Percentiles rank a stretch among this genome's conserved stretches.
These are phyloP conservation scores for Tyrophagus putrescentiae DNA, from an alignment of 1,140 invertebrate species.

Conservation along the genomic window DNA sequence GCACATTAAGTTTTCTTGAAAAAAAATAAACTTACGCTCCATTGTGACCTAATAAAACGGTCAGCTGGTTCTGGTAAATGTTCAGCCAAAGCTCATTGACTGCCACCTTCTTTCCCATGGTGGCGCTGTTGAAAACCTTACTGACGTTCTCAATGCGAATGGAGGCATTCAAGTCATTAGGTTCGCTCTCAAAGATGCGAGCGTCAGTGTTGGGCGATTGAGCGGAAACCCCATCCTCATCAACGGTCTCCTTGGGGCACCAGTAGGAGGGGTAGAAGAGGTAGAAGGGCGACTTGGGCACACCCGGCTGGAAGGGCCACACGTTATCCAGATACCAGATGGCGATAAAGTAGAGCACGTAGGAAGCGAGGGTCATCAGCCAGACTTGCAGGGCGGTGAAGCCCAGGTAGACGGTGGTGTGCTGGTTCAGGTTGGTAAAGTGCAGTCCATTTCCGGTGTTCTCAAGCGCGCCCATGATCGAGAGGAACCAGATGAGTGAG, in stretches of 20 bases:
- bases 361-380: constrained; percentile 23
- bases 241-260: constrained; percentile 29
- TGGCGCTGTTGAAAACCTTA: constrained; percentile 42
- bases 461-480: background rate
- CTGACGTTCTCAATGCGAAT: constrained; percentile 40
- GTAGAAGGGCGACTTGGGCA: constrained; percentile 40
- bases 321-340: constrained; percentile 32
- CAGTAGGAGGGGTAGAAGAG: constrained; percentile 39
- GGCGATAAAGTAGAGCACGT: constrained; percentile 22
- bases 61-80: constrained; percentile 46
- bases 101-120: constrained; percentile 40
- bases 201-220: background rate
- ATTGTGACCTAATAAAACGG: constrained; percentile 48
- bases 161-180: constrained; percentile 35
- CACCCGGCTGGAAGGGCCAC: constrained; percentile 36
- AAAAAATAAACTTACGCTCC: no score
- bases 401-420: constrained; percentile 13
- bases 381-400: constrained; percentile 26
- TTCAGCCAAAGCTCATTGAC: constrained; percentile 42
- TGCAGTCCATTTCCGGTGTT: background rate
- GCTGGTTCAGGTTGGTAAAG: background rate
- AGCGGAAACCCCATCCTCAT: background rate
- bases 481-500: background rate
- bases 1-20: no score
- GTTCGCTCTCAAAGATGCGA: constrained; percentile 37